Conservation (phyloP, 2,113 vertebrate genomes). For the Bubo bubo region DNA sequence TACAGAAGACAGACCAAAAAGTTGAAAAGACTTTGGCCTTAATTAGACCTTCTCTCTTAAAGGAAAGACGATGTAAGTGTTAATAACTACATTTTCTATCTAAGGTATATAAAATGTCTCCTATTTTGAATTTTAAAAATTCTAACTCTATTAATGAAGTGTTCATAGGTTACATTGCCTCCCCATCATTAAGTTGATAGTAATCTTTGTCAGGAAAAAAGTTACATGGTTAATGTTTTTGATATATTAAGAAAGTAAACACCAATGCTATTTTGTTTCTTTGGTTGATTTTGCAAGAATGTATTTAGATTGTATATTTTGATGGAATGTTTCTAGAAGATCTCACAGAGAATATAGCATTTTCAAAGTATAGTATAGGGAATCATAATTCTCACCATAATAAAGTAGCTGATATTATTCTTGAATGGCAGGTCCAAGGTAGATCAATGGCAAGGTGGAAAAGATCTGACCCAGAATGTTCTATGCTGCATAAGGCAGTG, state of each 20-base stretch:
- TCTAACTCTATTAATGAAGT: neutral
- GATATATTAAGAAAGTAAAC: neutral
- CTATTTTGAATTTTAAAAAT: neutral
- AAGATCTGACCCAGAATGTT: neutral
- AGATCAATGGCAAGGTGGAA: neutral
- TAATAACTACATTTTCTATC: neutral
- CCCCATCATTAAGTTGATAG: neutral
- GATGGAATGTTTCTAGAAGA: neutral
- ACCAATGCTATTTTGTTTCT: neutral
- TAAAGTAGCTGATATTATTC: neutral
- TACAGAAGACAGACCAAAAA: neutral
- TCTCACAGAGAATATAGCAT: neutral
- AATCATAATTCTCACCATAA: neutral
- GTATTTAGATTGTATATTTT: neutral
- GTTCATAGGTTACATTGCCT: neutral
- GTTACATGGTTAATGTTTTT: neutral
- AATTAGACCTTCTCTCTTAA: constrained; percentile 68
- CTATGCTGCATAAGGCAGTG: neutral
- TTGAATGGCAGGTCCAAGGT: neutral
- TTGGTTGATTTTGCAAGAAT: neutral
- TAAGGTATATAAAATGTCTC: neutral
- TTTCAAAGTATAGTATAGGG: neutral
- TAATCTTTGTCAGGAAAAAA: neutral
- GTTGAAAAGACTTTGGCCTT: constrained; percentile 70
- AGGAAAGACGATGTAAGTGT: constrained; percentile 47